Base-by-base conservation (phyloP, 2,113 vertebrate species). In the Notarius quadriscutis region DNA sequence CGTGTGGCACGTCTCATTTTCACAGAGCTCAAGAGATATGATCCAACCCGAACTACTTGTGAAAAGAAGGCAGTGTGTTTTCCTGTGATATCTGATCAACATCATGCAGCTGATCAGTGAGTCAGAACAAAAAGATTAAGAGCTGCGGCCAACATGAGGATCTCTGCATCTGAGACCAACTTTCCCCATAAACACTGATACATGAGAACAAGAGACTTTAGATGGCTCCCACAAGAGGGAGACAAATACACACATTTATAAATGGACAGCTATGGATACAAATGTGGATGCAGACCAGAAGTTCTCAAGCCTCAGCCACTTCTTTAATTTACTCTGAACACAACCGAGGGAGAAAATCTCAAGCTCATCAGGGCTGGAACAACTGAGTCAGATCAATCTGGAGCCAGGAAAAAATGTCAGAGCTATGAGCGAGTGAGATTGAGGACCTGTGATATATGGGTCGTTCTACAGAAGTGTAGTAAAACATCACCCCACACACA, bases 241-340 rank as follows among this genome's bases (percentile, higher is more conserved):
- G 83, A 48, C 83, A 84, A 57, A 84, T 79, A 71, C 50, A 79
- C 51, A 79, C 1, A 69, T 53, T 83, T 17, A 1, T 18, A 84
- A 51, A 62, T 48, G 25, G 55, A 50, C 69, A 34, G 7, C 4
- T 9, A 18, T 0, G 5, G 20, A 53, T 17, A 67, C 7, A 53
- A 51, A 51, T 2, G 6, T 6, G 12, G 7, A 78, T 53, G 30
- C 27, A 79, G n/a, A n/a, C 10, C 20, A 41, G 34, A 72, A 75
- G 20, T 75, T 50, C 8, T 50, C 9, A 51, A 12, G 20, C 74
- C 9, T 25, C 41, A 14, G 48, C 10, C 74, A 25, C 9, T 77
- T 18, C 8, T 6, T 51, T 75, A n/a, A 53, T 78, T 53, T 53
- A 72, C 18, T 22, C 5, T 12, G 10, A 75, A 55, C 8, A 78